A percentile compares a stretch with the other conserved stretches of the same genome.
Conservation (phyloP, 2,797 vertebrate species). For the Mormyrops attenuatus region DNA sequence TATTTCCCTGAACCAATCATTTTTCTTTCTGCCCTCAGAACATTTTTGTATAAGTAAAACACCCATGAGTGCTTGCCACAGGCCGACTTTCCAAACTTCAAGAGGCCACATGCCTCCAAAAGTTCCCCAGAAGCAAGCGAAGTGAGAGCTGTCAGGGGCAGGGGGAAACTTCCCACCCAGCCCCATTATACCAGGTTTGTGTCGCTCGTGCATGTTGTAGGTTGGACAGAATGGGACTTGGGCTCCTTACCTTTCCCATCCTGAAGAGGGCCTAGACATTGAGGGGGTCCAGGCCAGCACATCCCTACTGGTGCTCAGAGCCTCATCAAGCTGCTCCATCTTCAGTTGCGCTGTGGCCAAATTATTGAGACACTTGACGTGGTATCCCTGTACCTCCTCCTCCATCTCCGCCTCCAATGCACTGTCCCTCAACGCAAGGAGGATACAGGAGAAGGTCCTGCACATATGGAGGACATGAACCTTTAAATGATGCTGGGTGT, state of each 20-base stretch:
- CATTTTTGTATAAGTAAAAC: not conserved
- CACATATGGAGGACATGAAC: not conserved
- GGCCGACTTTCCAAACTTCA: not conserved
- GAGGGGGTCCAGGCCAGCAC: constrained; percentile 64
- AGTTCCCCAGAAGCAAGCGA: not conserved
- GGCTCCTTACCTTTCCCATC: constrained; percentile 66
- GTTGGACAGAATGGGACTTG: not conserved
- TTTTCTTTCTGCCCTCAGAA: not conserved
- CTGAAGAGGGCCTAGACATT: constrained; percentile 74
- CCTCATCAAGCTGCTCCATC: constrained; percentile 63
- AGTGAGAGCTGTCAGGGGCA: not conserved
- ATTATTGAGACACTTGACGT: constrained; percentile 81
- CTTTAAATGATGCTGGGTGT: not conserved
- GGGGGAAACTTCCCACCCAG: not conserved
- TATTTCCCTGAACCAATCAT: not conserved
- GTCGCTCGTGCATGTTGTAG: not conserved
- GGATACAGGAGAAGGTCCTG: not conserved
- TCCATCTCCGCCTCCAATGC: constrained; percentile 50
- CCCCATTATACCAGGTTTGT: not conserved
- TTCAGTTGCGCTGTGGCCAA: constrained; percentile 69
- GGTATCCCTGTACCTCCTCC: constrained; percentile 69
- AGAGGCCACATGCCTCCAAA: not conserved
- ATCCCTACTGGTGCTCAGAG: constrained; percentile 64
- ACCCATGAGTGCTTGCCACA: not conserved
- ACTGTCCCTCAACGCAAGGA: not conserved